Evolutionary conservation across 1,140 invertebrate species (phyloP).

Genomic region (Zaprionus ghesquierei): DNA sequence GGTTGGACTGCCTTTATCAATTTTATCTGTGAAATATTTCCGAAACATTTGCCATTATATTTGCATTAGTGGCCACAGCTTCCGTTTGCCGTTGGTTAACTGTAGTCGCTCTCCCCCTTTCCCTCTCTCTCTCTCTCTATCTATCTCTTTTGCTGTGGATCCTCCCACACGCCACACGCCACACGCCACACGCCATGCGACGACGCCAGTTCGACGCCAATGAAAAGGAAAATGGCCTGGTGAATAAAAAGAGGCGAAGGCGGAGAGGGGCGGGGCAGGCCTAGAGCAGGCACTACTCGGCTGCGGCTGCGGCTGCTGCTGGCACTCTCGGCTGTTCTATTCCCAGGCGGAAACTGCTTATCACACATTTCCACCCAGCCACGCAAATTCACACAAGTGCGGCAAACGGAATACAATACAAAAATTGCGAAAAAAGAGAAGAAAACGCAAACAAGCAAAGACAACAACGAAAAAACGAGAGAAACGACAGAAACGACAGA

Average conservation of each 20-base stretch:
- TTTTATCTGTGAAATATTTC: conserved; percentile 80
- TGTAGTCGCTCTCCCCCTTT: conserved; percentile 1
- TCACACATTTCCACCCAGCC: conserved; percentile 79
- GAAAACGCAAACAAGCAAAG: conserved; percentile 10
- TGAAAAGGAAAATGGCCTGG: conserved; percentile 58
- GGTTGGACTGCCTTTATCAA: conserved; percentile 61
- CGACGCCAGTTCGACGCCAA: conserved; percentile 59
- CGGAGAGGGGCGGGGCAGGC: conserved; percentile 7
- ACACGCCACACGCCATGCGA: neutral
- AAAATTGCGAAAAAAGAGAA: conserved; percentile 44
- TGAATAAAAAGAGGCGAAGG: conserved; percentile 7
- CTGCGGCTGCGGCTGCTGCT: neutral
- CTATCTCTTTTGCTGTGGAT: neutral
- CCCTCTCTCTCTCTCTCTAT: neutral
- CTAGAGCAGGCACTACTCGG: conserved; percentile 32
- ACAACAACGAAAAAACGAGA: conserved; percentile 9
- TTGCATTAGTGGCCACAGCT: conserved; percentile 75
- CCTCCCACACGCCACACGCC: conserved; percentile 11
- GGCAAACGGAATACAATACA: conserved; percentile 69
- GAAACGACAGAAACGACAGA: neutral
- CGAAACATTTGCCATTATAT: conserved; percentile 81
- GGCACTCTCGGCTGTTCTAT: conserved; percentile 40
- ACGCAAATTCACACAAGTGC: conserved; percentile 65
- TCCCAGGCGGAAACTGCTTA: conserved; percentile 78
- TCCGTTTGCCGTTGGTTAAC: conserved; percentile 51